Percentiles rank a stretch among this genome's conserved stretches.
phyloP scores from a whole-genome alignment of 2,888 invertebrate genomes.

The Nasonia oneida region DNA sequence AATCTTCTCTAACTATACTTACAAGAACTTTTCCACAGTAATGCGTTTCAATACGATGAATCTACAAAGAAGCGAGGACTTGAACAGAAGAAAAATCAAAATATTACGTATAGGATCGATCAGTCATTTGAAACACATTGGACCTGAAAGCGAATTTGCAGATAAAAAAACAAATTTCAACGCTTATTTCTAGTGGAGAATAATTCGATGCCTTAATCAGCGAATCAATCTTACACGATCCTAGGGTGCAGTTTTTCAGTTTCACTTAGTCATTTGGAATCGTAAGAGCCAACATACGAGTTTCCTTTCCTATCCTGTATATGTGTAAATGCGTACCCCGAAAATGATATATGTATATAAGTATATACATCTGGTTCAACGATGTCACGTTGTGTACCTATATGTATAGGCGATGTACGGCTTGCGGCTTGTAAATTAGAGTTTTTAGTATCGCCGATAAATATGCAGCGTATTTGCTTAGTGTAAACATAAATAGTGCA shows the following conservation, averaged over 20 bases:
- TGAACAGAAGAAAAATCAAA: conserved; percentile 39
- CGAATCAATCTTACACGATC: conserved; percentile 34
- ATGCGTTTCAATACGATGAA: conserved; percentile 7
- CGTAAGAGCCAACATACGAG: conserved; percentile 58
- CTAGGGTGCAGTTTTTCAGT: conserved; percentile 59
- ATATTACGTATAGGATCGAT: conserved; percentile 40
- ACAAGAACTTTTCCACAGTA: neutral
- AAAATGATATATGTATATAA: conserved; percentile 38
- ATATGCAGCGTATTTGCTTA: conserved; percentile 16
- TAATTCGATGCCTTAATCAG: conserved; percentile 42
- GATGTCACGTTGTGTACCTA: conserved; percentile 44
- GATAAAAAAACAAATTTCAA: conserved; percentile 5
- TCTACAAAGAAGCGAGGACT: conserved; percentile 2
- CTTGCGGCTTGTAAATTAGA: conserved; percentile 55
- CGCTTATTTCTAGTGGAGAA: conserved; percentile 53
- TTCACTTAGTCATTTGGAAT: conserved; percentile 62
- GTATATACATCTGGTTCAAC: conserved; percentile 43
- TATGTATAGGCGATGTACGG: conserved; percentile 48
- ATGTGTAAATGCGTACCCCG: conserved; percentile 57
- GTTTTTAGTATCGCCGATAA: conserved; percentile 34
- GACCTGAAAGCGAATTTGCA: conserved; percentile 32
- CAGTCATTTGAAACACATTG: neutral
- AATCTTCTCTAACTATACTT: neutral
- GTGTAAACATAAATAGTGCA: conserved; percentile 2
- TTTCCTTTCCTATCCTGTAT: conserved; percentile 54